phyloP scores from a whole-genome alignment of 1,140 invertebrate genomes.

The Holotrichia oblita region DNA sequence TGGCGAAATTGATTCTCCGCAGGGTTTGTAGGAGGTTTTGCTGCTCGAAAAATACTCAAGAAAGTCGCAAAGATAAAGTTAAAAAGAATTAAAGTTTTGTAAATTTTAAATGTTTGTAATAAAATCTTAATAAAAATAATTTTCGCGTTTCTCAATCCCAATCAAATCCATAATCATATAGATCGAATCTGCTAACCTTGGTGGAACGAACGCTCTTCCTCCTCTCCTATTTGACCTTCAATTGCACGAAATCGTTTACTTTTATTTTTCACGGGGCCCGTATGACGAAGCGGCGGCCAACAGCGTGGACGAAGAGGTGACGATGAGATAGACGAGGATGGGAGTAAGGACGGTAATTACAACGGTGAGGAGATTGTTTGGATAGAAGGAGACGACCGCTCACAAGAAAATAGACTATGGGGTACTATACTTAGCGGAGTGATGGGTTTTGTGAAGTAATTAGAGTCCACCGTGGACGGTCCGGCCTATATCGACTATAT shows the following conservation, averaged over 20 bases:
- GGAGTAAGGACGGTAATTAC: not conserved
- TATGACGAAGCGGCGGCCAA: not conserved
- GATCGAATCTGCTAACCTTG: not conserved
- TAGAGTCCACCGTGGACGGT: not conserved
- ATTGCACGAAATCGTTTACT: constrained; percentile 30
- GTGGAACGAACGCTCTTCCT: constrained; percentile 8
- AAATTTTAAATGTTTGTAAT: not conserved
- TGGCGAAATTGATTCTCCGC: no score
- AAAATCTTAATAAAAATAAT: no score
- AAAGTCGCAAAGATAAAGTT: no score
- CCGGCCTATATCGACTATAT: not conserved
- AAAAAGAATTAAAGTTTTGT: not conserved
- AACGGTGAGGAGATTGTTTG: not conserved
- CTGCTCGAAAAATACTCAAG: not conserved
- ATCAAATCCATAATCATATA: not conserved
- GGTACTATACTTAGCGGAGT: constrained; percentile 1
- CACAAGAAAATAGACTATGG: not conserved
- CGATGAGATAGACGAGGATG: not conserved
- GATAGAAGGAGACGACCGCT: not conserved
- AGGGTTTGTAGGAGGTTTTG: not conserved
- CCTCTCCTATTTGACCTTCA: constrained; percentile 25
- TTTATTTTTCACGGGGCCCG: constrained; percentile 11
- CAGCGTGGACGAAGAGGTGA: not conserved
- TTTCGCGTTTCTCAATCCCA: no score
- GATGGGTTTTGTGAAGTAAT: constrained; percentile 13